Percentiles rank a stretch among this genome's conserved stretches.
Evolutionary conservation across 2,797 vertebrate species (phyloP).

Genomic region (Poecilia gillii): DNA sequence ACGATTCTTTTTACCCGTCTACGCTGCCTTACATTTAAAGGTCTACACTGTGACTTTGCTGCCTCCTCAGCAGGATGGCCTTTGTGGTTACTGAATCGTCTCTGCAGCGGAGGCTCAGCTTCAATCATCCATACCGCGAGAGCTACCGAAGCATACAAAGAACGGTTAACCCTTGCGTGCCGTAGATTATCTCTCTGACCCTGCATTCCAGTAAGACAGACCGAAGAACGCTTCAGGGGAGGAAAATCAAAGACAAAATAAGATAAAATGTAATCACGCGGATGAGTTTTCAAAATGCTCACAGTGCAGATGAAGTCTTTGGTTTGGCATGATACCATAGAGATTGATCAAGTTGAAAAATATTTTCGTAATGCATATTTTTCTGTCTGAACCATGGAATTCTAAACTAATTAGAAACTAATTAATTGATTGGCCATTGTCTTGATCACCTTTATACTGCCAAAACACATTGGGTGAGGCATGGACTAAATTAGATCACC

Average conservation of each 20-base stretch:
- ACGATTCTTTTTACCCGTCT: constrained; percentile 20
- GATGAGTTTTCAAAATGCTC: constrained; percentile 26
- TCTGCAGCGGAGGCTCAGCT: constrained; percentile 36
- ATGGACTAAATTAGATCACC: neutral
- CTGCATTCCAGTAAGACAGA: constrained; percentile 10
- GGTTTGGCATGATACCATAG: neutral
- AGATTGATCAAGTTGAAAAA: neutral
- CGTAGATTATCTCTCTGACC: constrained; percentile 40
- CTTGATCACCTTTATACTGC: neutral
- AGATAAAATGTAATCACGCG: constrained; percentile 33
- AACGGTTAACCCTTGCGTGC: constrained; percentile 53
- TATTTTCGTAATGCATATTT: neutral
- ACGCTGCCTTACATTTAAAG: constrained; percentile 38
- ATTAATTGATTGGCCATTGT: neutral
- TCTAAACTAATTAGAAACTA: no score
- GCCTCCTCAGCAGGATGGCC: constrained; percentile 54
- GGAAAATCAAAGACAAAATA: constrained; percentile 34
- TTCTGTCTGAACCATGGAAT: neutral
- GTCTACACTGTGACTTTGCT: constrained; percentile 37
- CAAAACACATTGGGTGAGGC: neutral
- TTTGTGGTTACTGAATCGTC: constrained; percentile 51
- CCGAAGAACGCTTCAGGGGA: neutral
- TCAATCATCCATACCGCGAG: constrained; percentile 56
- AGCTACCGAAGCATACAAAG: constrained; percentile 54
- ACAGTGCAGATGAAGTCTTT: constrained; percentile 6